A percentile compares a stretch with the other conserved stretches of the same genome.
Evolutionary conservation across 2,113 vertebrate genomes (phyloP).

Genomic region (Elanus axillaris): DNA sequence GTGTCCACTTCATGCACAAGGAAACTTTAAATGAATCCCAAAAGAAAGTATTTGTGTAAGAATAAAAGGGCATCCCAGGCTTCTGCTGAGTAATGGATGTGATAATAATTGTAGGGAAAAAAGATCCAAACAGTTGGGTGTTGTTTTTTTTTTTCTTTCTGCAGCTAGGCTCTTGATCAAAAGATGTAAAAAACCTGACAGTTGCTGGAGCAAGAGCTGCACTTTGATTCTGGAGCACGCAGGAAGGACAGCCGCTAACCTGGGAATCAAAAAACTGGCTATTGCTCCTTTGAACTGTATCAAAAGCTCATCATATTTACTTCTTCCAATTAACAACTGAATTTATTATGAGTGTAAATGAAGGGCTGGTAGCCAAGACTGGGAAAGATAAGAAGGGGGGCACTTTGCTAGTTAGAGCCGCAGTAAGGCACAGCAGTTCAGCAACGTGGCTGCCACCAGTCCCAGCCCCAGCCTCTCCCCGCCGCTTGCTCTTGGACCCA

Average conservation of each 20-base stretch:
- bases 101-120: conserved; percentile 31
- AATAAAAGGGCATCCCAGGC: conserved; percentile 26
- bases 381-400: background rate
- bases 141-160: background rate
- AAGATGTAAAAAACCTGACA: conserved; percentile 22
- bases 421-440: background rate
- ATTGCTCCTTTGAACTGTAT: conserved; percentile 31
- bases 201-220: background rate
- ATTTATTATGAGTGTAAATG: background rate
- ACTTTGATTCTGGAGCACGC: background rate
- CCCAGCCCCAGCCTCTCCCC: background rate
- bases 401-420: background rate
- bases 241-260: conserved; percentile 11
- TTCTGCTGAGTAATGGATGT: conserved; percentile 64
- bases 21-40: conserved; percentile 57
- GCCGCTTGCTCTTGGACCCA: background rate
- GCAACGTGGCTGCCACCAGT: background rate
- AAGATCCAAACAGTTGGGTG: conserved; percentile 37
- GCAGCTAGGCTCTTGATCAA: conserved; percentile 41
- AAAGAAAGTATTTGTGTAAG: conserved; percentile 54
- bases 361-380: background rate
- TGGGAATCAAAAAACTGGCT: background rate
- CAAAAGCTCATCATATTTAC: conserved; percentile 35
- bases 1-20: conserved; percentile 54
- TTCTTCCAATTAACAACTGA: conserved; percentile 14